These are phyloP conservation scores for Esox lucius DNA, from an alignment of 2,797 vertebrate species.

Conservation along the genomic window DNA sequence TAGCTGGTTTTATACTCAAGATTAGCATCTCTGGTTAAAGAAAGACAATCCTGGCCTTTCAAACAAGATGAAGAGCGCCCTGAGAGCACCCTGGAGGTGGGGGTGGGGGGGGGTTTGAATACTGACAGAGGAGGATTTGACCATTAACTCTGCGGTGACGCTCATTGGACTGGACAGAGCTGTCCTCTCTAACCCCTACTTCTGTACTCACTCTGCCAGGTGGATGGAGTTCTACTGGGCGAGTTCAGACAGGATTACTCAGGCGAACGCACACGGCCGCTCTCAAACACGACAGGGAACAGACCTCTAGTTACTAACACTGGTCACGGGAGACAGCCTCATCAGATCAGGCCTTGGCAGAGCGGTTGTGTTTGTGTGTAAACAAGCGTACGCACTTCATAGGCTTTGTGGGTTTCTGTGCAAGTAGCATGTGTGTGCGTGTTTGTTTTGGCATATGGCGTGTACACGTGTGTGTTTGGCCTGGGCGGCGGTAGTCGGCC, in stretches of 20 bases:
- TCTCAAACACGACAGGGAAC: not conserved
- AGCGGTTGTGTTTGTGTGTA: not conserved
- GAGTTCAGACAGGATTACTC: slow-evolving; percentile 27
- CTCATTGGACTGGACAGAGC: slow-evolving; percentile 35
- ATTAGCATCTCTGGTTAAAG: not conserved
- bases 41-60: not conserved
- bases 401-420: not conserved
- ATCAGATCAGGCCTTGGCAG: not conserved
- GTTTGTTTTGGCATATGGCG: not conserved
- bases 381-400: not conserved
- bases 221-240: not conserved
- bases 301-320: not conserved
- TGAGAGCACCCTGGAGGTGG: not conserved
- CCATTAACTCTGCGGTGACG: slow-evolving; percentile 16
- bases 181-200: not conserved
- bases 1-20: not conserved
- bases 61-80: not conserved
- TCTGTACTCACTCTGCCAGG: not conserved
- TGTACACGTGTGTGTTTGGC: not conserved
- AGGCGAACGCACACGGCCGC: not conserved
- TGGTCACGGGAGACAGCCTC: not conserved
- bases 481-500: not conserved
- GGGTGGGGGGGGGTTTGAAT: not conserved
- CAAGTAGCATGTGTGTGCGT: not conserved
- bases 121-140: slow-evolving; percentile 17